Percentiles rank a stretch among this genome's conserved stretches.
Conservation (phyloP, 2,797 vertebrate genomes). For the Silurus aristotelis region DNA sequence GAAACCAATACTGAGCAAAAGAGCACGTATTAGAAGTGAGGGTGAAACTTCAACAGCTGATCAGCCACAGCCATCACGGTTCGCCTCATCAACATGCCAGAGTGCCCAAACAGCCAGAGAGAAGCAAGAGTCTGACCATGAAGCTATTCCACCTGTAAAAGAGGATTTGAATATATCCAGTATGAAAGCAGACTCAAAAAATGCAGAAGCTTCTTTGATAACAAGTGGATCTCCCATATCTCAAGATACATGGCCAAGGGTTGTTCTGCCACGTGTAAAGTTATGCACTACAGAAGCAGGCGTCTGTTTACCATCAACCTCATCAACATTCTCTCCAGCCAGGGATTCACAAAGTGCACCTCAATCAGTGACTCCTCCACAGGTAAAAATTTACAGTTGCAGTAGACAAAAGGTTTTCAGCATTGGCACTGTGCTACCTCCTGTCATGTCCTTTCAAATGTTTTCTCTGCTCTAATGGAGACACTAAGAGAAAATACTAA, state of each 20-base stretch:
- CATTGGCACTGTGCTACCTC: background rate
- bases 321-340: constrained; percentile 3
- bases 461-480: background rate
- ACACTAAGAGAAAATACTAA: background rate
- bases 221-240: constrained; percentile 1
- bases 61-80: background rate
- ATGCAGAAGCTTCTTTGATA: background rate
- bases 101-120: background rate
- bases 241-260: background rate
- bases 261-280: constrained; percentile 18
- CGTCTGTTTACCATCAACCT: background rate
- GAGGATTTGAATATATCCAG: background rate
- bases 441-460: background rate
- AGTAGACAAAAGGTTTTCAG: background rate
- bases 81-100: constrained; percentile 19
- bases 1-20: constrained; percentile 36
- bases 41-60: background rate
- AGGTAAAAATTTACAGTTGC: constrained; percentile 11
- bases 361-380: background rate
- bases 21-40: constrained; percentile 16
- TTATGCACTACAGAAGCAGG: background rate
- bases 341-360: background rate
- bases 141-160: background rate
- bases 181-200: constrained; percentile 8
- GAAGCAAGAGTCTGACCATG: constrained; percentile 2